Evolutionary conservation across 2,797 vertebrate species (phyloP), one percentile per base, ranked within the genome.

Genomic region (Dromococcyx pavoninus): DNA sequence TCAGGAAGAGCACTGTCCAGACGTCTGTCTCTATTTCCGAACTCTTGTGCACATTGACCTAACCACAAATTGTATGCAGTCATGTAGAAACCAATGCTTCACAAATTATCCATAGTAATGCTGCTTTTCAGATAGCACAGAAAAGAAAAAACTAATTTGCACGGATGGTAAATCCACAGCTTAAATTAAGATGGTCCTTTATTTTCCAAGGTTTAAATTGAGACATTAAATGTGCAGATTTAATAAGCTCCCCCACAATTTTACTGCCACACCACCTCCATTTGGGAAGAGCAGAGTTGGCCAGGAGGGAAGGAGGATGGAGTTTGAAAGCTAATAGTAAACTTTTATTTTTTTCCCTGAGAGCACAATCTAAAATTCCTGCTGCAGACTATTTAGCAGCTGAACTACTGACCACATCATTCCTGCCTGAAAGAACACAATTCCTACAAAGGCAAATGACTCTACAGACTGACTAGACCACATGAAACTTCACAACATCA

Each of bases 181-280:
- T 88, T 84, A 88, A 92, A 95, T 91, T 94, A 76, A 91, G 77
- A 80, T 78, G 61, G 90, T 24, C 58, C 65, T 93, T 95, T 91
- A 95, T 95, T 94, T 89, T 67, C 83, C 65, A 37, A 91, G 71
- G 62, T 95, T 94, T 95, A 97, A 97, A 93, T 73, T 90, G 90
- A 96, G 71, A 91, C 75, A 96, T 86, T 95, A 95, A 93, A 88
- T 56, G 84, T 51, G 86, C n/a, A 80, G 33, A 91, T 71, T 85
- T 85, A 95, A 95, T 96, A 66, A 90, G 61, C 73, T 93, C 60
- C 46, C 84, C 79, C 48, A 76, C 62, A 73, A 71, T 80, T 96
- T 94, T 87, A 93, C 60, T 81, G 67, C 56, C 57, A 72, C 10
- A 37, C 22, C 48, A n/a, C 25, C 73, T 92, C 57, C 80, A 75